Base-by-base conservation (phyloP, 2,113 vertebrate species). In the Epinephelus moara region DNA sequence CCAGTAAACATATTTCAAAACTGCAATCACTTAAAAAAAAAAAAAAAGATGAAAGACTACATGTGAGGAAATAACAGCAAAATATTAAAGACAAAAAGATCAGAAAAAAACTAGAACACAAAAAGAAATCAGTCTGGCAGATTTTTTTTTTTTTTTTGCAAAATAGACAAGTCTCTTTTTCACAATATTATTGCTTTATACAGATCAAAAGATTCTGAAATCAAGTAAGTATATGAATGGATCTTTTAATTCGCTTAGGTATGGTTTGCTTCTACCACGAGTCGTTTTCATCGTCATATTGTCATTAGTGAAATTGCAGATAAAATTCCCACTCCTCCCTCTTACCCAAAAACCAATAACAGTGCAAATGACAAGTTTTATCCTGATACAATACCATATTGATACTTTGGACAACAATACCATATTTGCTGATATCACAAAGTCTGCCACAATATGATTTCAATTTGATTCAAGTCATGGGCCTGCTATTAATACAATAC, bases 1-100 rank as follows among this genome's bases (percentile, higher is more conserved):
- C 18, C 11, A 49, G 30, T 66, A 59, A 69, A 70, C 1, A 56
- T 66, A 61, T 66, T 78, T 72, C 23, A 63, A 11, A 66, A 80
- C 15, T 12, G 3, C 25, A 56, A 33, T 71, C n/a, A 53, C 30
- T 25, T 33, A 18, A 21, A 30, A 30, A 30, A 30, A 27, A 27
- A 30, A 5, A 30, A 5, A 4, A 5, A 4, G 30, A 30, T 0
- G 4, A 30, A 30, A 14, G 15, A 75, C 12, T 6, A 4, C 17
- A 30, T 30, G 25, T 37, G 30, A 37, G 17, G 23, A 27, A 49
- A 68, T 30, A 18, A 12, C 9, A 12, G 42, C 9, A 45, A 10
- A 45, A 45, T 45, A 45, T 12, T 45, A 11, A 45, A 10, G 11
- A 10, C 15, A 18, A 50, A 50, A 6, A 17, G 4, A 50, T 50